Base-by-base conservation (phyloP, 2,888 invertebrate species). In the Dendrolimus houi region DNA sequence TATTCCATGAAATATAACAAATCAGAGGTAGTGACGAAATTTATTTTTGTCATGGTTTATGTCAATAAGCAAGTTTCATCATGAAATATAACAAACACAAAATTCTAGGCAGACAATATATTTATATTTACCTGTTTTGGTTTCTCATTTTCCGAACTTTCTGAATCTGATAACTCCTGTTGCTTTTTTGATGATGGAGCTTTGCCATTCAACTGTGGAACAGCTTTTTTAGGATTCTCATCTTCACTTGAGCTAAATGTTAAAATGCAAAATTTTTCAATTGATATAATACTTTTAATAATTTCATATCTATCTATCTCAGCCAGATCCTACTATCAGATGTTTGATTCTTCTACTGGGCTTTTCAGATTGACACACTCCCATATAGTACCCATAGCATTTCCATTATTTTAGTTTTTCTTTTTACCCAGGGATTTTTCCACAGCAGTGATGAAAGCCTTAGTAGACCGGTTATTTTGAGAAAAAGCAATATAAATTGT, bases 1-100 rank as follows among this genome's bases (percentile, higher is more conserved):
- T 52, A 41, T 47, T 47, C 47, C 47, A 47, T 47, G 29, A 29
- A 29, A 29, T 29, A 6, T 53, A 55, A 59, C 54, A 29, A 29
- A 62, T 75, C 75, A 87, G 87, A 85, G 87, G 87, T 87, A 87
- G 87, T 87, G 87, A 87, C 87, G 85, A 87, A 81, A 67, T 9
- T 10, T 47, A 47, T 12, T 47, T 8, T 9, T 47, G 12, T 47
- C 47, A 47, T 47, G 9, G 47, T 10, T 10, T 10, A 47, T 47
- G 2, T 8, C 47, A 47, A 47, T 47, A 47, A 47, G 12, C 47
- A 47, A 47, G 12, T 9, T 12, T 47, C 47, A 47, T 47, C 47
- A 47, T 47, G 47, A 47, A 47, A 47, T 47, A 47, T 9, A 47
- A 47, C 47, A 47, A 47, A 0, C 9, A 47, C 10, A 6, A 9